Base-by-base conservation (phyloP, 2,888 invertebrate species). In the Blastobasis adustella region DNA sequence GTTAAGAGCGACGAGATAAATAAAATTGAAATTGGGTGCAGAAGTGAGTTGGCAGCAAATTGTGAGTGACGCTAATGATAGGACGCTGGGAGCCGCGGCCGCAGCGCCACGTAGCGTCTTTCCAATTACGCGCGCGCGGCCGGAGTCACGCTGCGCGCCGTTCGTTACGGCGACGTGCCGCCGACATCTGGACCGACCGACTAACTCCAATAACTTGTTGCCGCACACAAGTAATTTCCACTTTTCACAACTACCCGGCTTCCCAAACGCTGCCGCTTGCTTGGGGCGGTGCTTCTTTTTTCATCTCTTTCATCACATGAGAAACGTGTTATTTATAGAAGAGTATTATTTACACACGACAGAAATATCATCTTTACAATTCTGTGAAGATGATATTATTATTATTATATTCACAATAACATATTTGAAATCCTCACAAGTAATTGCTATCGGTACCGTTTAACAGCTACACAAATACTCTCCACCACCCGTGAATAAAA, bases 11-110 rank as follows among this genome's bases (percentile, higher is more conserved):
- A 23, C 23, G 23, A 23, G 23, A 23, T 23, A 23, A 23, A 23
- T 23, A 23, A 23, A 23, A 23, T 23, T 23, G 23, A 23, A 23
- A 23, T 23, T 23, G 23, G 23, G 23, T 23, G 23, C 23, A 49
- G 49, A 52, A 57, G 55, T 58, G 61, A 58, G 60, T 55, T 63
- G 67, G 65, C 64, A 71, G 69, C 67, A 80, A 79, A 79, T 79
- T 75, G 76, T 85, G 85, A 87, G 82, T 85, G 86, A 86, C 87
- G 77, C 82, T 88, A 87, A 88, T 86, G 86, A 85, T 79, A 80
- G 77, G 76, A 72, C 76, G 78, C 66, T 76, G 77, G 73, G 71
- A 67, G 67, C 69, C 66, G 39, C 65, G 66, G 67, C 64, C 65
- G 75, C 71, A 75, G 73, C 61, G 61, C 68, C 70, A 69, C 73